Evolutionary conservation across 2,113 vertebrate species (phyloP).

Genomic region (Lichenostomus cassidix): DNA sequence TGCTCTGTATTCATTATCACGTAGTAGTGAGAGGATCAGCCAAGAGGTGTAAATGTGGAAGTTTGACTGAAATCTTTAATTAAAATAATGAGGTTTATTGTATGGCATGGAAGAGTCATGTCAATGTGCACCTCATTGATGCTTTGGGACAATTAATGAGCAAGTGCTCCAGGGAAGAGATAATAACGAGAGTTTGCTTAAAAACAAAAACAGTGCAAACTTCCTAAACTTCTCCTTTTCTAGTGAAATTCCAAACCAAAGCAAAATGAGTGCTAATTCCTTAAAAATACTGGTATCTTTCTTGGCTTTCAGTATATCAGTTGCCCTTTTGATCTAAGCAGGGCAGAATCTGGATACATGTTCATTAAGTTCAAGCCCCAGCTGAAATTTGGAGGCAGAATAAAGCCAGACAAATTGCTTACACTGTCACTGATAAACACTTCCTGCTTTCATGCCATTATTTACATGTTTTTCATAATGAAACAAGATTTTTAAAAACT

Average conservation of each 20-base stretch:
- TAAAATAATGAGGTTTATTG: neutral
- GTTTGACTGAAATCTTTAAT: neutral
- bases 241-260: neutral
- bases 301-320: neutral
- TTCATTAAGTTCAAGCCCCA: neutral
- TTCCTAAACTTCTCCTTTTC: neutral
- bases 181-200: neutral
- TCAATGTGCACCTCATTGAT: neutral
- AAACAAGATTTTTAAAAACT: neutral
- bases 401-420: neutral
- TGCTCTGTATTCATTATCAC: neutral
- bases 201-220: neutral
- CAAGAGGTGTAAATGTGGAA: neutral
- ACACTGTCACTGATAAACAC: neutral
- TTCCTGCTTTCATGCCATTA: neutral
- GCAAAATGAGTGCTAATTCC: neutral
- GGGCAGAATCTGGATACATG: neutral
- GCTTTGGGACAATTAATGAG: neutral
- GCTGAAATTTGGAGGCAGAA: neutral
- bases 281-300: neutral
- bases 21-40: neutral
- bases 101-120: neutral
- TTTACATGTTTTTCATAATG: neutral
- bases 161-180: neutral
- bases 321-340: neutral